A percentile compares a stretch with the other conserved stretches of the same genome.
These are phyloP conservation scores for Eurystomus glaucurus DNA, from an alignment of 2,797 vertebrate genomes.

Conservation along the genomic window DNA sequence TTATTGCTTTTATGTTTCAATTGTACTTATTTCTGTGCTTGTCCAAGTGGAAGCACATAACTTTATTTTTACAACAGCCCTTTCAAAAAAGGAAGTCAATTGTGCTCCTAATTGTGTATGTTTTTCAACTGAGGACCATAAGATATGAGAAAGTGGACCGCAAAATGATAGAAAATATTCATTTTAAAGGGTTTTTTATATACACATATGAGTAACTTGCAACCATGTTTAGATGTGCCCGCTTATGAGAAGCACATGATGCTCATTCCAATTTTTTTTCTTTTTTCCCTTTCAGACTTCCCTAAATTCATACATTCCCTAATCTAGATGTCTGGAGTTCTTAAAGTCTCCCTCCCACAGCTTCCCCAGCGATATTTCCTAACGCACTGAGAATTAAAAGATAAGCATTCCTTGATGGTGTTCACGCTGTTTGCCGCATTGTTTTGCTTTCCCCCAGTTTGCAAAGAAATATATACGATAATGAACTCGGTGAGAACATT, in stretches of 20 bases:
- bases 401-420: not conserved
- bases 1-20: conserved; percentile 45
- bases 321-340: conserved; percentile 1
- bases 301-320: conserved; percentile 20
- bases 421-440: not conserved
- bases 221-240: not conserved
- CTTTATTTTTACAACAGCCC: conserved; percentile 20
- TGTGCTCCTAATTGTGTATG: conserved; percentile 15
- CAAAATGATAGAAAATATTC: not conserved
- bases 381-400: not conserved
- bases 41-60: not conserved
- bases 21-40: conserved; percentile 53
- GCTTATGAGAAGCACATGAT: not conserved
- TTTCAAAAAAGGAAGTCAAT: conserved; percentile 49
- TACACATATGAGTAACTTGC: not conserved
- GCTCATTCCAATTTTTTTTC: not conserved
- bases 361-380: conserved; percentile 48
- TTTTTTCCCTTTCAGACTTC: not conserved
- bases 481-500: not conserved
- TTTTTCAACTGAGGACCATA: not conserved
- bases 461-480: not conserved
- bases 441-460: conserved; percentile 11
- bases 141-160: not conserved
- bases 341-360: conserved; percentile 12
- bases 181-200: not conserved